Conservation (phyloP, 2,888 invertebrate genomes). For the Pseudococcus viburni region DNA sequence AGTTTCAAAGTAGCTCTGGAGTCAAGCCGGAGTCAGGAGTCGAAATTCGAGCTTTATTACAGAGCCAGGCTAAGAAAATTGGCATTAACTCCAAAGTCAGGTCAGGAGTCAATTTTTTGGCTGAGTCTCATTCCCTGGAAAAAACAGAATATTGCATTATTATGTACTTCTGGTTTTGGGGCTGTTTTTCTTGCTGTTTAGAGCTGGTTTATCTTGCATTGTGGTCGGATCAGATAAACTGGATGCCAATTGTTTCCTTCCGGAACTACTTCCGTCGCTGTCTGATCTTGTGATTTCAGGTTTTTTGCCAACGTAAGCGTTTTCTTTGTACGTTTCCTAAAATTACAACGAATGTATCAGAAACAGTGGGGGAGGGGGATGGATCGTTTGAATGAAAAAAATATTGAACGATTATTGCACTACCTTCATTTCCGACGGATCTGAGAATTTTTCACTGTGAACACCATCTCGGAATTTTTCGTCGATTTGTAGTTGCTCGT, state of each 20-base stretch:
- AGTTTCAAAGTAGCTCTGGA: no score
- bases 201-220: conserved; percentile 65
- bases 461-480: conserved; percentile 60
- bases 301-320: conserved; percentile 70
- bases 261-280: conserved; percentile 85
- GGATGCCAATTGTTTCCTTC: conserved; percentile 86
- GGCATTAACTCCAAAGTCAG: no score
- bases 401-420: no score
- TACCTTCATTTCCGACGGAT: conserved; percentile 64
- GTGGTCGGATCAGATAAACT: conserved; percentile 82
- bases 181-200: conserved; percentile 62
- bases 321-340: conserved; percentile 69
- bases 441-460: conserved; percentile 65
- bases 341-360: background rate
- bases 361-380: no score
- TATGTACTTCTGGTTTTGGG: conserved; percentile 58
- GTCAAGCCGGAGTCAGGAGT: no score
- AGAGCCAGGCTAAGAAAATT: no score
- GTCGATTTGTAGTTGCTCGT: conserved; percentile 73
- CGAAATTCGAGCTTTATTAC: no score
- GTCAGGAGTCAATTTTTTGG: no score
- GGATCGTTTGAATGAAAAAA: no score
- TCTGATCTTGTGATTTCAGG: conserved; percentile 76
- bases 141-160: no score
- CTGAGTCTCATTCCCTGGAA: no score